Base-by-base conservation (phyloP, 92 coral and sea anemone species). In the Bergia puertoricense region DNA sequence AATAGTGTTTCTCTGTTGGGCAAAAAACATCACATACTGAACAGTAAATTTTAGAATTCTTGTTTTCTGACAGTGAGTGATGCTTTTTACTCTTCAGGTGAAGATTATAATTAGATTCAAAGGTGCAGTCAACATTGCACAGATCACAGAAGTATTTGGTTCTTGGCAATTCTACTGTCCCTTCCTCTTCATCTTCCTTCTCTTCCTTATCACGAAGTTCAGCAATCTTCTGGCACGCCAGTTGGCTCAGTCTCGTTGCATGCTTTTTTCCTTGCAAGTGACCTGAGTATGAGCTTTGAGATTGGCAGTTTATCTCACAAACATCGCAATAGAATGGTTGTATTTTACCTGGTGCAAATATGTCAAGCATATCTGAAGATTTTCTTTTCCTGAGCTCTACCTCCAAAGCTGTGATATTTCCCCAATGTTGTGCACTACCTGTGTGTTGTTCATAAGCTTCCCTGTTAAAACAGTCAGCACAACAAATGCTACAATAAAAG, bases 11-110 rank as follows among this genome's bases (percentile, higher is more conserved):
- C 65, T 71, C 79, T 22, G 87, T 84, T 46, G 79, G 87, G 67
- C 87, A 84, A 39, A 69, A 84, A 50, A 84, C 46, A 72, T 84
- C 79, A 50, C 87, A 84, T 13, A 84, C 68, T 69, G 67, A 84
- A 46, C 87, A 84, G 62, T 84, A 84, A 8, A 48, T 45, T 82
- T 82, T 82, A 4, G 41, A 13, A 48, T 22, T 82, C 48, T 84
- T 84, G 87, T 46, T 84, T 40, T 71, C 77, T 48, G 77, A 43
- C 62, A 45, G 45, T 45, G 87, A 44, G 39, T 38, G 30, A 73
- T 91, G 88, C 62, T 82, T 88, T 54, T 91, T 91, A 54, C 93
- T 88, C 72, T 74, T 82, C 67, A 91, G 76, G 71, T 91, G 93
- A 86, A 76, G 73, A 71, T 82, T 88, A 74, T 88, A 88, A 78